phyloP scores from a whole-genome alignment of 2,888 invertebrate species.

The Didymodactylos carnosus region DNA sequence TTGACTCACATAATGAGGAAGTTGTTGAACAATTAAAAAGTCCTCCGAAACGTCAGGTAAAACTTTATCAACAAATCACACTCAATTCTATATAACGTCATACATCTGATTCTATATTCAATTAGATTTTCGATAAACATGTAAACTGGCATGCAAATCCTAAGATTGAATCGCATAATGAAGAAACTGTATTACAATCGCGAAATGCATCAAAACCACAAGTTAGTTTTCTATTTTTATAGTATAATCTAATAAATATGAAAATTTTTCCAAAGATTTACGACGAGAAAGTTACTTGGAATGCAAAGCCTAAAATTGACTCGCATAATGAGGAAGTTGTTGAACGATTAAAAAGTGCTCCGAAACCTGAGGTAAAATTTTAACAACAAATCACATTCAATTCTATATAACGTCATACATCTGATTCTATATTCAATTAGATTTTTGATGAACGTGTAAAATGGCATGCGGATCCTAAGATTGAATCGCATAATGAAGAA shows the following conservation, averaged over 20 bases:
- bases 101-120: no score
- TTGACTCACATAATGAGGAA: background rate
- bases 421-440: no score
- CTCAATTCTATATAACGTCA: no score
- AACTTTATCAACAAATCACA: no score
- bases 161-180: background rate
- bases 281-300: background rate
- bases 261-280: background rate
- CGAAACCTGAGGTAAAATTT: background rate
- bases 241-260: background rate
- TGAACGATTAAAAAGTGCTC: background rate
- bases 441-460: background rate
- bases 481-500: background rate
- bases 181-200: background rate
- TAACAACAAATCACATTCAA: no score
- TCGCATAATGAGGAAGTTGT: background rate
- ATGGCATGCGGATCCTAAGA: background rate
- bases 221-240: background rate
- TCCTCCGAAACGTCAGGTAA: background rate
- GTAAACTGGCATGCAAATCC: background rate
- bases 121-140: background rate
- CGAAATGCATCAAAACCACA: background rate
- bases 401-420: no score
- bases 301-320: background rate
- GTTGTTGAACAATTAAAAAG: background rate